Evolutionary conservation across 2,797 vertebrate species (phyloP).

Genomic region (Silurus lanzhouensis): DNA sequence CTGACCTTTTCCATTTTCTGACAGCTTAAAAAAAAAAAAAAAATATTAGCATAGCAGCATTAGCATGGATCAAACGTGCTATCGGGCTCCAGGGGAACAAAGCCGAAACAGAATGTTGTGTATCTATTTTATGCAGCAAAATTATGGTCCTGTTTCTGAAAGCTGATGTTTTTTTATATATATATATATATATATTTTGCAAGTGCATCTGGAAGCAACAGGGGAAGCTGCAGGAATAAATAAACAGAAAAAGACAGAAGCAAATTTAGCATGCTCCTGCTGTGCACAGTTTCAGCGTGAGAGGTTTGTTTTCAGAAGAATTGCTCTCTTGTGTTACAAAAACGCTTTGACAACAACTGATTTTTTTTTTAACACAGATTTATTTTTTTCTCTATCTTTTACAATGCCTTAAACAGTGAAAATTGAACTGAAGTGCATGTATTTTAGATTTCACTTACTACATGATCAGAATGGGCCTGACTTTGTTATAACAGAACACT

Average conservation of each 20-base stretch:
- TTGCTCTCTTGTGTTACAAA: constrained; percentile 45
- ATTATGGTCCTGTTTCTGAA: constrained; percentile 30
- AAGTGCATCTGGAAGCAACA: constrained; percentile 58
- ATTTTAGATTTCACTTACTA: neutral
- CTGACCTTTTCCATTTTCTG: constrained; percentile 61
- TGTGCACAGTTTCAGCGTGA: constrained; percentile 46
- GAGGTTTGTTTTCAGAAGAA: constrained; percentile 53
- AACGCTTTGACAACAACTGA: constrained; percentile 37
- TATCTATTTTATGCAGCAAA: constrained; percentile 39
- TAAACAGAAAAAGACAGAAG: constrained; percentile 49
- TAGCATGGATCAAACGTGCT: constrained; percentile 47
- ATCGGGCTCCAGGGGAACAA: constrained; percentile 41
- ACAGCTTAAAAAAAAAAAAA: constrained; percentile 47
- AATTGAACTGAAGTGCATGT: neutral
- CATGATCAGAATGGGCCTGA: neutral
- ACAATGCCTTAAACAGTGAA: neutral
- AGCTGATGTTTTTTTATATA: constrained; percentile 9
- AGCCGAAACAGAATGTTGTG: constrained; percentile 45
- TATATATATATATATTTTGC: constrained; percentile 4
- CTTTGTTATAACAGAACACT: neutral
- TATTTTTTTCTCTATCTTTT: neutral
- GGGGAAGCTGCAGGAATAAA: constrained; percentile 50
- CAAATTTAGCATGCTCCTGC: constrained; percentile 53
- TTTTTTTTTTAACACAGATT: constrained; percentile 15
- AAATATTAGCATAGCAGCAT: constrained; percentile 62